A percentile compares a stretch with the other conserved stretches of the same genome.
These are phyloP conservation scores for Octodon degus DNA, from an alignment of 2,113 vertebrate genomes.

Conservation along the genomic window DNA sequence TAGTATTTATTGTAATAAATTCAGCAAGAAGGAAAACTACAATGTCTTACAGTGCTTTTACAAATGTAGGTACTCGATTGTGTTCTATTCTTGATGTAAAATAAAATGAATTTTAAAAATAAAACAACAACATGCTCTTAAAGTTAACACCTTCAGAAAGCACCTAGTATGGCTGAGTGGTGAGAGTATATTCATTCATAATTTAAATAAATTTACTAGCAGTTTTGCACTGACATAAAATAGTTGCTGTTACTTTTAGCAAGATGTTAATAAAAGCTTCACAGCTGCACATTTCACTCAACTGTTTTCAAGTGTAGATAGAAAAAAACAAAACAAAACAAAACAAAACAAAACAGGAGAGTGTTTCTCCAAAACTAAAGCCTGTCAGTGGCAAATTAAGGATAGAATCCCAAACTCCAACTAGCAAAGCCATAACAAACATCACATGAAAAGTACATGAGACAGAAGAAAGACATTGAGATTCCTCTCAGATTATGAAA, in stretches of 20 bases:
- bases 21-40: constrained; percentile 13
- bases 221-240: constrained; percentile 36
- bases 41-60: not conserved
- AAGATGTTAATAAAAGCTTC: constrained; percentile 49
- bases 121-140: not conserved
- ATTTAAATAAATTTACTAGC: constrained; percentile 38
- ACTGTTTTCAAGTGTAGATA: not conserved
- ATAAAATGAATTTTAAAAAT: not conserved
- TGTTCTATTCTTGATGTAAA: not conserved
- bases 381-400: not conserved
- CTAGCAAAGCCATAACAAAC: not conserved
- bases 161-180: not conserved
- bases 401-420: not conserved
- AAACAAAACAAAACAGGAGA: not conserved
- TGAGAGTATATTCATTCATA: not conserved
- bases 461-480: not conserved
- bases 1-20: constrained; percentile 38
- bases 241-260: constrained; percentile 58
- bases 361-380: not conserved
- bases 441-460: not conserved
- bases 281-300: constrained; percentile 22
- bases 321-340: not conserved
- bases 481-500: not conserved
- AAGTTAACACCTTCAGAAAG: not conserved
- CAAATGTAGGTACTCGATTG: not conserved